These are phyloP conservation scores for Pedetes capensis DNA, from an alignment of 2,113 vertebrate species.

Conservation along the genomic window DNA sequence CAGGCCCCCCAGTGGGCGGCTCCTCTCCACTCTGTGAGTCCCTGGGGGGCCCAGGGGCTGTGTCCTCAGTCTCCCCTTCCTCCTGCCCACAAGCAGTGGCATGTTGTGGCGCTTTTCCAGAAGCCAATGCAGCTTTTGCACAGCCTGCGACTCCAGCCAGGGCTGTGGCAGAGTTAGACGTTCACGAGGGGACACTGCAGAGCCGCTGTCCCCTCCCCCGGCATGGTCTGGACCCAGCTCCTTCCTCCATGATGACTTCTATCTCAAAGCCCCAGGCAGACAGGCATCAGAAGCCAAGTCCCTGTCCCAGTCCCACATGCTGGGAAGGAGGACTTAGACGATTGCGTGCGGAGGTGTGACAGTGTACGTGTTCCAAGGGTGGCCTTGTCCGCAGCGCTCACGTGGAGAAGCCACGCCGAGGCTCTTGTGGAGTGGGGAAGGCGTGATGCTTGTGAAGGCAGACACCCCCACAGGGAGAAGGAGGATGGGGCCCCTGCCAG, in stretches of 20 bases:
- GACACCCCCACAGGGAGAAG: accelerated
- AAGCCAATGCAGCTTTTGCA: background rate
- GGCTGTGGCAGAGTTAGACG: background rate
- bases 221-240: background rate
- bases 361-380: background rate
- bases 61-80: background rate
- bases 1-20: too few relatives aligned
- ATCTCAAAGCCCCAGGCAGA: background rate
- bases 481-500: accelerated
- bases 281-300: too few relatives aligned
- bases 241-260: background rate
- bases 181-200: background rate
- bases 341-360: background rate
- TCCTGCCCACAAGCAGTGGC: accelerated
- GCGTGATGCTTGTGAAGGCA: background rate
- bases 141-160: accelerated
- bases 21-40: background rate
- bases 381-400: background rate
- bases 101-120: accelerated
- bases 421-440: background rate
- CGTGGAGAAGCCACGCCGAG: accelerated
- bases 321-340: background rate
- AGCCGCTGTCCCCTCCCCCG: background rate
- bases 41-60: too few relatives aligned
- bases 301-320: background rate